Evolutionary conservation across 2,888 invertebrate genomes (phyloP), one percentile per base, ranked within the genome.

Genomic region (Emmelina monodactyla): DNA sequence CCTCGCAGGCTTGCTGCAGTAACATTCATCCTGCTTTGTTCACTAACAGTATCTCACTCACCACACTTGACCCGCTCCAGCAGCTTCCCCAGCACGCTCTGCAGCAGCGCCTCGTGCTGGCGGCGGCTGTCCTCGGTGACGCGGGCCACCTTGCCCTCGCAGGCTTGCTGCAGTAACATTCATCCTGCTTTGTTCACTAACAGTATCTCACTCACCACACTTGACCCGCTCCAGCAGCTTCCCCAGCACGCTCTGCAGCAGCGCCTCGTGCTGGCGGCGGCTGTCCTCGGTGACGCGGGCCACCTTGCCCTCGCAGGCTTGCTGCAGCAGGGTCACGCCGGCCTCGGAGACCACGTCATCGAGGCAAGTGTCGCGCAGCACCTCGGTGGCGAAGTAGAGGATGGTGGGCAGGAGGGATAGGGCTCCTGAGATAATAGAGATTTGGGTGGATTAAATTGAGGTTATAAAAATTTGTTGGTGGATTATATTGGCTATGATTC

Each of bases 161-260:
- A 89, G 22, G 96, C 82, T 3, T 91, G 88, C 10, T 91, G 86
- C 51, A 91, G 85, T 35, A 92, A 84, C 5, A 89, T 84, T 1
- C 88, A 81, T 12, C 88, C 87, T 15, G 87, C 86, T n/a, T 87
- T n/a, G n/a, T n/a, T n/a, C n/a, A n/a, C n/a, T n/a, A n/a, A n/a
- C n/a, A n/a, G n/a, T n/a, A n/a, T n/a, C n/a, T n/a, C n/a, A 46
- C 60, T 47, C 51, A 82, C 89, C 90, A 34, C 91, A 91, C 72
- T 94, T 94, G 1, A 94, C 91, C 41, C 94, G 82, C 63, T 96
- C 94, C 29, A 98, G 87, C 4, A 97, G 85, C 51, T 94, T 94
- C 9, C 91, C 92, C 22, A 98, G 78, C 14, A 95, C 89, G 65
- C 93, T 93, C 64, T 94, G 94, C 47, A 97, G 69, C 45, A 96